Base-by-base conservation (phyloP, 2,888 invertebrate species). In the Hypena proboscidalis region DNA sequence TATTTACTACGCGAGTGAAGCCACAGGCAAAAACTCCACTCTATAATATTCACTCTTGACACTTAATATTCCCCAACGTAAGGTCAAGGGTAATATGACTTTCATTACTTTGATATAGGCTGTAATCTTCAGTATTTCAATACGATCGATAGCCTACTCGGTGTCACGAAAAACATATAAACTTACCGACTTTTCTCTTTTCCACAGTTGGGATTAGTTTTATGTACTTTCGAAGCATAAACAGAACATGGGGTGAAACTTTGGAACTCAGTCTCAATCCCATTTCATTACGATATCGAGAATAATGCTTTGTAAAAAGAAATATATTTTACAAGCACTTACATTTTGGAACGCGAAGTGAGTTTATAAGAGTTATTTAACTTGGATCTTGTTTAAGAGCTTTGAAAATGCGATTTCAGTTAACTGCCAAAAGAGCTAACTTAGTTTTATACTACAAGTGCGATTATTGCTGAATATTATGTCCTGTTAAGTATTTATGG, bases 161-260 rank as follows among this genome's bases (percentile, higher is more conserved):
- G 52, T 61, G 49, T 67, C 58, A 67, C 59, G 57, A 56, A 53
- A 54, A 41, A 56, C 19, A 35, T 35, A 52, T 47, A 47, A 62
- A 62, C 53, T 59, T 41, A 57, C 41, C 54, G 45, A 46, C 17
- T 17, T n/a, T n/a, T n/a, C 55, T 60, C 54, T 59, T 60, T 48
- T 48, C 41, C 26, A 11, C 43, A 59, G 40, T 65, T 59, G 34
- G 52, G 61, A 69, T 70, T 70, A 65, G 59, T 67, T 69, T 69
- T 56, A 57, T 58, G 43, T 54, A 57, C 57, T 58, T 65, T 54
- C 54, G 52, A 62, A 41, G 53, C 45, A 52, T 63, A 59, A 63
- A 64, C 45, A 55, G 55, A 58, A 58, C 46, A 55, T 51, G 50
- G 58, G 41, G 48, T 32, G 14, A 53, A 67, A 70, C 45, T 69